Evolutionary conservation across 2,888 invertebrate genomes (phyloP), one percentile per base, ranked within the genome.

Genomic region (Parnassius smintheus): DNA sequence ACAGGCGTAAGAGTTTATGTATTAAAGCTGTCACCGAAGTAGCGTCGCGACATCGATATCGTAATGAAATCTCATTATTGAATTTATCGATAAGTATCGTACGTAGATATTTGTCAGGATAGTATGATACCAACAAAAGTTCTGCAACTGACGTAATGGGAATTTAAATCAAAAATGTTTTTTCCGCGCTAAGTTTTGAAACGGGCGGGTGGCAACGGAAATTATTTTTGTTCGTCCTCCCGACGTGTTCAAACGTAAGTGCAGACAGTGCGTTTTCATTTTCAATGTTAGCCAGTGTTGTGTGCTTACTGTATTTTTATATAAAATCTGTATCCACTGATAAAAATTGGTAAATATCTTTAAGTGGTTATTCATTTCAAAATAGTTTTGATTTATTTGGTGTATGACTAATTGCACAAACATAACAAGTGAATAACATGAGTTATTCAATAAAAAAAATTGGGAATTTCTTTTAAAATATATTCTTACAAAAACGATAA

Each of bases 151-250:
- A 56, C 51, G 61, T 61, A 63, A 59, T 63, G 58, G 51, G 42
- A 61, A 67, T 55, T 67, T 65, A 68, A 65, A 68, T 66, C 65
- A 62, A 44, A 68, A 68, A 68, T 65, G 60, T 68, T 66, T 66
- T 61, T 68, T 66, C 52, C 54, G 56, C 51, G 49, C 48, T 48
- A 64, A 65, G 50, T 63, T 64, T 56, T 57, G 52, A 51, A 53
- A 56, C 61, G 48, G 65, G 59, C 59, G 68, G 61, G 63, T 61
- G 59, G 42, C 65, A 59, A 58, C 68, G 70, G 70, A 68, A 70
- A 70, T 70, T 68, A 70, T 69, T 67, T 65, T 65, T 63, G 65
- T 64, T 65, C 64, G 54, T 60, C 64, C 56, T 56, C 25, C 53
- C 56, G 48, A 52, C 63, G 55, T 59, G 63, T 56, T 59, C 59